Evolutionary conservation across 2,888 invertebrate species (phyloP).

Genomic region (Malacosoma neustria): DNA sequence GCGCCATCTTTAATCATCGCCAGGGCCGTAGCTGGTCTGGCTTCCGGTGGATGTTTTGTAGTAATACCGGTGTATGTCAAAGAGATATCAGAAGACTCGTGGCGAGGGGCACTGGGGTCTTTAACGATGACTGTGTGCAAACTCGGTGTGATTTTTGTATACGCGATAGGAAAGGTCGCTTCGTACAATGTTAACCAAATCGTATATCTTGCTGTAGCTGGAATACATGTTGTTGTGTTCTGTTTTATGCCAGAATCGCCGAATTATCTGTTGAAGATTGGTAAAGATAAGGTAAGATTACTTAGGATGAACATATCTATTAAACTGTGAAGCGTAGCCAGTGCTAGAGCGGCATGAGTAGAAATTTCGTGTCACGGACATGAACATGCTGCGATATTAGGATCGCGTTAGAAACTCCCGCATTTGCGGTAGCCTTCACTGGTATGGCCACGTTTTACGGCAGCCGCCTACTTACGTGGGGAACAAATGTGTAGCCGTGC

Average conservation of each 20-base stretch:
- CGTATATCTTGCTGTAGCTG: slow-evolving; percentile 33
- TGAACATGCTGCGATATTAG: too few relatives aligned
- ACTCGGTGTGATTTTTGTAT: slow-evolving; percentile 49
- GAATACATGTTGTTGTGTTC: slow-evolving; percentile 30
- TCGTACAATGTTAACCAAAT: slow-evolving; percentile 36
- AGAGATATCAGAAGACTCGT: slow-evolving; percentile 43
- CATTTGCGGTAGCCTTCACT: too few relatives aligned
- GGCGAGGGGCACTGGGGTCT: slow-evolving; percentile 41
- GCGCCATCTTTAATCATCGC: slow-evolving; percentile 32
- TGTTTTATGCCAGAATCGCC: slow-evolving; percentile 56
- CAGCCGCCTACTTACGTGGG: too few relatives aligned
- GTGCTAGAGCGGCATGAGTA: too few relatives aligned
- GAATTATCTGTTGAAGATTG: slow-evolving; percentile 42
- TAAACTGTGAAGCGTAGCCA: too few relatives aligned
- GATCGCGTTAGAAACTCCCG: too few relatives aligned
- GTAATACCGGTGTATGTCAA: slow-evolving; percentile 47
- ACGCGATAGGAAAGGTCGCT: slow-evolving; percentile 34
- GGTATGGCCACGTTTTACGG: too few relatives aligned
- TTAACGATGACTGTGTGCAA: slow-evolving; percentile 51
- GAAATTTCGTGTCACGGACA: too few relatives aligned
- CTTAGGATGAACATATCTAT: too few relatives aligned
- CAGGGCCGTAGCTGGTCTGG: slow-evolving; percentile 37
- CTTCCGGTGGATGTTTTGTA: slow-evolving; percentile 44
- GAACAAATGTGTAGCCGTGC: too few relatives aligned
- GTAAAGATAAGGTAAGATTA: slow-evolving; percentile 41